Conservation (phyloP, 2,797 vertebrate genomes). For the Danio aesculapii region DNA sequence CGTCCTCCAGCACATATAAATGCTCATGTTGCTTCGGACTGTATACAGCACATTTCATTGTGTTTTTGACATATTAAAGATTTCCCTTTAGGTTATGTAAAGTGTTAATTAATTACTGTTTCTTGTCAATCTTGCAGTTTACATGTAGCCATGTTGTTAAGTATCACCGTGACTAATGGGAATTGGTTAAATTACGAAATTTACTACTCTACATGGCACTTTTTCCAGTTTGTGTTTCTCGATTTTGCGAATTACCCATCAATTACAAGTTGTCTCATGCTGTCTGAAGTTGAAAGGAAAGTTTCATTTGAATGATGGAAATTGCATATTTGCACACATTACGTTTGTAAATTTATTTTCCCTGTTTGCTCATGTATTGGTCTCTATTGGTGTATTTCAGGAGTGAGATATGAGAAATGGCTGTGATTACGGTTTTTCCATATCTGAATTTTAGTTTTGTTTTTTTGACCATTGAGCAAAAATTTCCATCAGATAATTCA, state of each 20-base stretch:
- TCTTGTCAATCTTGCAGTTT: not conserved
- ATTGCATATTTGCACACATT: conserved; percentile 20
- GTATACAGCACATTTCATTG: not conserved
- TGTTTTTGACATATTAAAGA: not conserved
- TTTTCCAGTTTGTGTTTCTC: not conserved
- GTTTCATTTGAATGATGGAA: not conserved
- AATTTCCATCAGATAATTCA: not conserved
- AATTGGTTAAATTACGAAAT: not conserved
- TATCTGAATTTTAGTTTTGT: not conserved
- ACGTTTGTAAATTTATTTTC: not conserved
- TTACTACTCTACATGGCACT: not conserved
- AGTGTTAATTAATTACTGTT: not conserved
- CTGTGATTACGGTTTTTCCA: not conserved
- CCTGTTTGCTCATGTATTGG: not conserved
- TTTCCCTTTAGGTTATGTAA: not conserved
- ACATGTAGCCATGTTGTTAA: not conserved
- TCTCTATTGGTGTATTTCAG: not conserved
- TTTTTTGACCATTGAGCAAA: conserved; percentile 10
- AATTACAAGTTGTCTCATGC: not conserved
- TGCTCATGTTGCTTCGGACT: not conserved
- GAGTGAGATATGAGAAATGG: not conserved
- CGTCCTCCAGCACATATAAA: conserved; percentile 5
- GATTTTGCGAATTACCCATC: not conserved
- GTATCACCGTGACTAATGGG: not conserved
- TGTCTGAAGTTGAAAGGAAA: not conserved